phyloP scores from a whole-genome alignment of 2,113 vertebrate genomes.

The Melozone crissalis region DNA sequence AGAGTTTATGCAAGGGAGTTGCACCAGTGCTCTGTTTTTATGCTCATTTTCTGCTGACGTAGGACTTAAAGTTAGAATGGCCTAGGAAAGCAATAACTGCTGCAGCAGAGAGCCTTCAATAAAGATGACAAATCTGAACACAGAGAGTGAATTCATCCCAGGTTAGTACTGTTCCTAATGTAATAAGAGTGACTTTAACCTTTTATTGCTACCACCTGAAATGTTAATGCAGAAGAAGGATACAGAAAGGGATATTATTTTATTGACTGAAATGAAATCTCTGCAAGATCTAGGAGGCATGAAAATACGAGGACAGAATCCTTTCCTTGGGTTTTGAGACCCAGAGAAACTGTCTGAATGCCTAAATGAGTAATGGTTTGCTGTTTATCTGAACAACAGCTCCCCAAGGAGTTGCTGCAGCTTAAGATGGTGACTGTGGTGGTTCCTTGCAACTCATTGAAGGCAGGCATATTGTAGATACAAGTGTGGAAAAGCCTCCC shows the following conservation, averaged over 20 bases:
- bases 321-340: background rate
- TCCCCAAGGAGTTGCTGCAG: background rate
- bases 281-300: background rate
- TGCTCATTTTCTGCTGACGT: background rate
- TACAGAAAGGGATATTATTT: background rate
- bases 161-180: background rate
- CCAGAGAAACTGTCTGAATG: background rate
- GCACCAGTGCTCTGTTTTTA: background rate
- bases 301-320: background rate
- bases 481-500: background rate
- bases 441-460: background rate
- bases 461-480: background rate
- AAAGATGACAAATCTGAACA: background rate
- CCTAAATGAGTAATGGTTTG: background rate
- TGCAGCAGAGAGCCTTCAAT: conserved; percentile 3
- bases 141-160: background rate
- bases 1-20: background rate
- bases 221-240: background rate
- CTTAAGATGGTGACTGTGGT: background rate
- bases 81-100: background rate
- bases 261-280: background rate
- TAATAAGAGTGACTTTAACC: background rate
- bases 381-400: background rate
- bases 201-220: background rate
- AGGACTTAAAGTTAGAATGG: background rate